Conservation (phyloP, 2,888 invertebrate genomes). For the Lasius platythorax region DNA sequence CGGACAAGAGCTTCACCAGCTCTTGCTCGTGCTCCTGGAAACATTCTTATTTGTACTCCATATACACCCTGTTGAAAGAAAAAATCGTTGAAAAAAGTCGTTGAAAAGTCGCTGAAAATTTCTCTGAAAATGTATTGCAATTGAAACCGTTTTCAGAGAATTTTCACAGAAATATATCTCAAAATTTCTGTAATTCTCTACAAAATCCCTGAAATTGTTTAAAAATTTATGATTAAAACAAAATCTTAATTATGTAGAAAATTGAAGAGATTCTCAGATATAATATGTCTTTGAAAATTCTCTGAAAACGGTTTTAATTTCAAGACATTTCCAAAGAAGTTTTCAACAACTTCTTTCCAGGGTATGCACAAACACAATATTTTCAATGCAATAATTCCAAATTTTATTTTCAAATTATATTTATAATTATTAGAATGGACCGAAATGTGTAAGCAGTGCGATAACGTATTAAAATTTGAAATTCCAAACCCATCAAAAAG, state of each 20-base stretch:
- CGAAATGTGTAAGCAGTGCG: slow-evolving; percentile 6
- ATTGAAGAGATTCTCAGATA: background rate
- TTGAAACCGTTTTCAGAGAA: background rate
- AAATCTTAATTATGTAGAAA: background rate
- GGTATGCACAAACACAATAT: background rate
- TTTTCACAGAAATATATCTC: background rate
- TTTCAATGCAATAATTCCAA: background rate
- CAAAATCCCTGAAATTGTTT: background rate
- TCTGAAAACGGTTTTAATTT: background rate
- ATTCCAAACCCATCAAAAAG: slow-evolving; percentile 7
- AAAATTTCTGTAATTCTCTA: background rate
- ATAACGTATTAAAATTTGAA: background rate
- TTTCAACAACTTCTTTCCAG: background rate
- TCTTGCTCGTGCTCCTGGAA: no score
- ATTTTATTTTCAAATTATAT: background rate
- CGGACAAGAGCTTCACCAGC: no score
- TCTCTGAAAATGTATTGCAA: background rate
- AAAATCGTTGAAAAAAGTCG: no score
- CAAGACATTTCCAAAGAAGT: background rate
- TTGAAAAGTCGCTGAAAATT: background rate
- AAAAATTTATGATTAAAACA: background rate
- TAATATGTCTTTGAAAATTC: background rate
- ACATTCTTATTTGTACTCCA: no score
- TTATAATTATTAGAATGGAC: background rate
- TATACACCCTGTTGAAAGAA: no score